A percentile compares a stretch with the other conserved stretches of the same genome.
These are phyloP conservation scores for Tretioscincus oriximinensis DNA, from an alignment of 2,113 vertebrate genomes.

Conservation along the genomic window DNA sequence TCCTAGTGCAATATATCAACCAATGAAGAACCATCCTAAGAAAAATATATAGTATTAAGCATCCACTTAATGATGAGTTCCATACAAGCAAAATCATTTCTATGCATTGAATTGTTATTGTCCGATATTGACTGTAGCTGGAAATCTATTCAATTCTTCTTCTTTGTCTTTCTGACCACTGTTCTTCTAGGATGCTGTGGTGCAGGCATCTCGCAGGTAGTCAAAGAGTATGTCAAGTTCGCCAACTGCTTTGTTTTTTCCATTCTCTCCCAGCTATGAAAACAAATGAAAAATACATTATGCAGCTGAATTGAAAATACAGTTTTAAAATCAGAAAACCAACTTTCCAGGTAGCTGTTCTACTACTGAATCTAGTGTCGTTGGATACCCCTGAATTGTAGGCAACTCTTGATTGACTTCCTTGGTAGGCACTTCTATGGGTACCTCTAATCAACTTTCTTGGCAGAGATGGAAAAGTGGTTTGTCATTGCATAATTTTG, in stretches of 20 bases:
- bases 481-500: too few relatives aligned
- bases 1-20: too few relatives aligned
- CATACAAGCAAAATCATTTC: background rate
- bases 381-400: too few relatives aligned
- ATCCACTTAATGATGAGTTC: background rate
- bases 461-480: too few relatives aligned
- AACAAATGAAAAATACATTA: background rate
- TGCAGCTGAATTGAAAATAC: background rate
- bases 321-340: background rate
- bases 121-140: background rate
- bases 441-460: too few relatives aligned
- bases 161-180: conserved; percentile 7
- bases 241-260: conserved; percentile 78
- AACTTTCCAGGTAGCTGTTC: too few relatives aligned
- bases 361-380: too few relatives aligned
- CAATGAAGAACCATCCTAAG: background rate
- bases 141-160: conserved; percentile 37
- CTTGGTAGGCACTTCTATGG: too few relatives aligned
- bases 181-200: conserved; percentile 33
- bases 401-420: too few relatives aligned
- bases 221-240: conserved; percentile 79
- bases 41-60: background rate
- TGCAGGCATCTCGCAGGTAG: conserved; percentile 55
- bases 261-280: conserved; percentile 71
- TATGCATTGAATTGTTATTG: background rate